A percentile compares a stretch with the other conserved stretches of the same genome.
Evolutionary conservation across 2,113 vertebrate species (phyloP).

Genomic region (Hippocampus comes): DNA sequence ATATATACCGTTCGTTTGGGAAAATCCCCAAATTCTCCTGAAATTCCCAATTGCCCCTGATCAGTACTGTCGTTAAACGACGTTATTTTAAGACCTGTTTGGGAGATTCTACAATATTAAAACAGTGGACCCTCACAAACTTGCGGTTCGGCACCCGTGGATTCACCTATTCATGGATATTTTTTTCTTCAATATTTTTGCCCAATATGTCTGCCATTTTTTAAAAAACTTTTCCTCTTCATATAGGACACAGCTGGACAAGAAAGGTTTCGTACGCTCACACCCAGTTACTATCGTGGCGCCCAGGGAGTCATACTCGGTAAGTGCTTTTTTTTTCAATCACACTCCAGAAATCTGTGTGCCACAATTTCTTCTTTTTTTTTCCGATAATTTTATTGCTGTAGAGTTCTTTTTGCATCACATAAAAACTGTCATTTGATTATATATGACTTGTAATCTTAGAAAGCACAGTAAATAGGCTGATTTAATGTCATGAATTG

Average conservation of each 20-base stretch:
- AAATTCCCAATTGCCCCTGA: too few relatives aligned
- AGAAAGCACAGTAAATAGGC: background rate
- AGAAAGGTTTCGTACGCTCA: conserved; percentile 92
- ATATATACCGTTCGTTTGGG: too few relatives aligned
- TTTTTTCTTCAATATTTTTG: background rate
- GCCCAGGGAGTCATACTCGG: conserved; percentile 96
- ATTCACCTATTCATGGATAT: background rate
- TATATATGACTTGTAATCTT: background rate
- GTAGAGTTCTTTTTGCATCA: background rate
- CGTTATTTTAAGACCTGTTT: too few relatives aligned
- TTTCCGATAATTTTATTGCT: background rate
- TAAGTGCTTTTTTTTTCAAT: conserved; percentile 54
- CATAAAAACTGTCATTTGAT: background rate
- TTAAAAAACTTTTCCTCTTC: background rate
- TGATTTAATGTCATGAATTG: background rate
- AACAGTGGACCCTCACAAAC: background rate
- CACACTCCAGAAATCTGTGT: background rate
- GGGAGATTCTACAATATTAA: too few relatives aligned
- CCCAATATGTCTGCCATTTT: background rate
- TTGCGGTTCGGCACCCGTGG: background rate
- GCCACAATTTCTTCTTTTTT: background rate
- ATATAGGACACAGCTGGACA: conserved; percentile 94
- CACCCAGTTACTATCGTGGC: conserved; percentile 96
- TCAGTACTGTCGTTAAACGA: too few relatives aligned
- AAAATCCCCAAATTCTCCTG: too few relatives aligned